Conservation (phyloP, 2,113 vertebrate genomes). For the Equus quagga region DNA sequence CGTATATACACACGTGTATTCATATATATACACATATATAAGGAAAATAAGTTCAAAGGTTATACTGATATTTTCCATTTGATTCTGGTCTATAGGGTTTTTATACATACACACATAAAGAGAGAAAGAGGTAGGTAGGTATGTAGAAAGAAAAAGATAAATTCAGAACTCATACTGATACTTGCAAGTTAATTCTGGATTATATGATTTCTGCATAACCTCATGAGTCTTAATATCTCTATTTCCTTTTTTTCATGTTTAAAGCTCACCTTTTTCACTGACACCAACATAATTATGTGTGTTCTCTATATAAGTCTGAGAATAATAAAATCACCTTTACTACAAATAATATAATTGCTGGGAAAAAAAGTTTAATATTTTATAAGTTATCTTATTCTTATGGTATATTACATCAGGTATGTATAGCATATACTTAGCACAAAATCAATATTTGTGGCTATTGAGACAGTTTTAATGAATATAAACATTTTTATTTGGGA, state of each 20-base stretch:
- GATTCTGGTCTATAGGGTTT: neutral
- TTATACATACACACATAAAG: neutral
- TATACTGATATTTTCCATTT: neutral
- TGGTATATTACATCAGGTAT: neutral
- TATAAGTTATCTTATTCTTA: neutral
- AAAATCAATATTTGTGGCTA: neutral
- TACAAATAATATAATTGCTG: neutral
- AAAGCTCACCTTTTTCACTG: neutral
- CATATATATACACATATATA: neutral
- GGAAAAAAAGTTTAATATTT: neutral
- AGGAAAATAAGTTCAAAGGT: constrained; percentile 7
- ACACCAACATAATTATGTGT: neutral
- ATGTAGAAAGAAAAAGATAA: neutral
- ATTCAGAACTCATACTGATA: neutral
- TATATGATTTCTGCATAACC: neutral
- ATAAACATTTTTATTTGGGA: neutral
- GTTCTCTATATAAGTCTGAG: neutral
- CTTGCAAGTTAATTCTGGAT: neutral
- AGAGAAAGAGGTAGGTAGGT: neutral
- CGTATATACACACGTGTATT: neutral
- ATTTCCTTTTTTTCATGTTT: neutral
- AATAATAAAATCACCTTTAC: neutral
- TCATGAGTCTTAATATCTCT: neutral
- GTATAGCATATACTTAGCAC: neutral
- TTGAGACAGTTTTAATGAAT: neutral